Evolutionary conservation across 2,888 invertebrate genomes (phyloP).

Genomic region (Euclidia mi): DNA sequence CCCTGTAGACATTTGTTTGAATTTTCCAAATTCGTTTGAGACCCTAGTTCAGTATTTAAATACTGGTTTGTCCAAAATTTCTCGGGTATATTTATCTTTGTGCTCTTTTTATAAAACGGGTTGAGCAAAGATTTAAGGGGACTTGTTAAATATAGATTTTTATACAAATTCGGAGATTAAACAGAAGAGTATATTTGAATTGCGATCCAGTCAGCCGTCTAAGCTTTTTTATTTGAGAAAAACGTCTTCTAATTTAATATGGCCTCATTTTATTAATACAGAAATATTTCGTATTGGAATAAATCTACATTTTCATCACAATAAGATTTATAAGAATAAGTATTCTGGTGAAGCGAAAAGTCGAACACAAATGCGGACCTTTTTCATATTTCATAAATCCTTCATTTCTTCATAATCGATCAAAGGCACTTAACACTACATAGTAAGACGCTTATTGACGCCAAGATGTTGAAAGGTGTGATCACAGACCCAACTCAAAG

Average conservation of each 20-base stretch:
- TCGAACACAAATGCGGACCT: not conserved
- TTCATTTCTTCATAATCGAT: constrained; percentile 54
- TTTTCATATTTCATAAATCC: constrained; percentile 16
- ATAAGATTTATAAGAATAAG: not conserved
- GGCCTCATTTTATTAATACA: no score
- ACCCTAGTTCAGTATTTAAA: constrained; percentile 39
- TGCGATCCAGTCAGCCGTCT: not conserved
- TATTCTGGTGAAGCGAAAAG: constrained; percentile 3
- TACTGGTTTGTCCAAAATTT: constrained; percentile 42
- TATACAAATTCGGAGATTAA: constrained; percentile 14
- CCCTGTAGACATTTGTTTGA: constrained; percentile 36
- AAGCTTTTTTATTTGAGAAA: constrained; percentile 4
- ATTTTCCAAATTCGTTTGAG: constrained; percentile 46
- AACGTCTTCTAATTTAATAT: not conserved
- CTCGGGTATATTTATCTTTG: constrained; percentile 41
- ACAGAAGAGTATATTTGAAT: constrained; percentile 19
- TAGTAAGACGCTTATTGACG: constrained; percentile 61
- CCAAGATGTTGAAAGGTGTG: constrained; percentile 41
- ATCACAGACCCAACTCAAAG: constrained; percentile 67
- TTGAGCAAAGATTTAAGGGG: no score
- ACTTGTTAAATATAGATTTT: constrained; percentile 41
- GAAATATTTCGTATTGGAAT: no score
- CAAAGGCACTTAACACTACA: constrained; percentile 52
- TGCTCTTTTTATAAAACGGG: constrained; percentile 38
- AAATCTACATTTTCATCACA: no score